Evolutionary conservation across 2,888 invertebrate species (phyloP).

Genomic region (Acanthopleura granulata): DNA sequence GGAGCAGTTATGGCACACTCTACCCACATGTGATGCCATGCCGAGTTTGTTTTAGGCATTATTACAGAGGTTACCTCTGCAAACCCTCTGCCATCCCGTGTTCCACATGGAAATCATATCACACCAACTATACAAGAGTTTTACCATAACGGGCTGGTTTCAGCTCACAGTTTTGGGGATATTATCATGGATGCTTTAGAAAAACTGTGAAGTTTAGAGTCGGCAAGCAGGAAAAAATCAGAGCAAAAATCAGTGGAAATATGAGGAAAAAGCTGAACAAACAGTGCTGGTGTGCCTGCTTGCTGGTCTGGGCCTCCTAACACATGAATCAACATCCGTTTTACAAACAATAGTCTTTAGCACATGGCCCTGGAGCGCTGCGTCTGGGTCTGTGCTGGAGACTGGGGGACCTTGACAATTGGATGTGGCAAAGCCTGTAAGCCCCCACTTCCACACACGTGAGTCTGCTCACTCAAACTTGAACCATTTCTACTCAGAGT

Average conservation of each 20-base stretch:
- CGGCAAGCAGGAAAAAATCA: background rate
- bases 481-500: background rate
- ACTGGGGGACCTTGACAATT: background rate
- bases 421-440: background rate
- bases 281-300: background rate
- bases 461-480: background rate
- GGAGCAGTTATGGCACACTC: too few species aligned
- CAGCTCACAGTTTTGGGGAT: too few species aligned
- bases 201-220: too few species aligned
- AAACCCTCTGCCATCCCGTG: too few species aligned
- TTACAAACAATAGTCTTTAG: conserved; percentile 8
- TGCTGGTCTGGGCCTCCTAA: background rate
- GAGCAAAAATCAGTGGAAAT: conserved; percentile 8
- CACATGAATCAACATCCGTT: conserved; percentile 19
- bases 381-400: background rate
- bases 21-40: too few species aligned
- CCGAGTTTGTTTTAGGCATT: too few species aligned
- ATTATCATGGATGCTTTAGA: too few species aligned
- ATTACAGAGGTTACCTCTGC: too few species aligned
- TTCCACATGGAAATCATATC: too few species aligned
- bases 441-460: background rate
- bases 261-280: conserved; percentile 12
- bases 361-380: conserved; percentile 11
- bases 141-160: too few species aligned
- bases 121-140: too few species aligned